Evolutionary conservation across 2,888 invertebrate species (phyloP).

Genomic region (Chymomyza amoena): DNA sequence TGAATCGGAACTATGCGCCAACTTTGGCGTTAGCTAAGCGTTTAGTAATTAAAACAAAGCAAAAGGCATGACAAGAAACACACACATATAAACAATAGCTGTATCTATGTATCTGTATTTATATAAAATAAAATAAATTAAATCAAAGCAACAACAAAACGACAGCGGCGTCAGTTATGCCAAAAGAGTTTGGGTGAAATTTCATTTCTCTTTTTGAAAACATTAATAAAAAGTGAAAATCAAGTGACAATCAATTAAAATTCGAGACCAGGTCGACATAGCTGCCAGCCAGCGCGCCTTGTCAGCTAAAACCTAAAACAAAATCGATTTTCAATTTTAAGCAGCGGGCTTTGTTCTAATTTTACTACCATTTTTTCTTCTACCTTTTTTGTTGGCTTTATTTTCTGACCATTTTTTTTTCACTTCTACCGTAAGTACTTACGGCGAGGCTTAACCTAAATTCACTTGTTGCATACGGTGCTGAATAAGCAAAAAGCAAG

Average conservation of each 20-base stretch:
- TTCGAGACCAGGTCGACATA: conserved; percentile 56
- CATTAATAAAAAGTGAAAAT: conserved; percentile 69
- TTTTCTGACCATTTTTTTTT: conserved; percentile 1
- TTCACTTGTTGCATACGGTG: conserved; percentile 73
- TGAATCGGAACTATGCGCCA: conserved; percentile 20
- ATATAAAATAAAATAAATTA: conserved; percentile 8
- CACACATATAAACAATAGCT: not conserved
- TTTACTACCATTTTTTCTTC: conserved; percentile 48
- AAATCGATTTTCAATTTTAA: conserved; percentile 70
- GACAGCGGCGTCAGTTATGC: conserved; percentile 35
- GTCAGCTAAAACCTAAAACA: conserved; percentile 20
- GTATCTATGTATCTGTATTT: too few relatives aligned
- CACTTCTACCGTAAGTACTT: conserved; percentile 8
- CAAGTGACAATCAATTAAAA: conserved; percentile 73
- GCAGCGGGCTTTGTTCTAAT: conserved; percentile 58
- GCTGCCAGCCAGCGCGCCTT: conserved; percentile 4
- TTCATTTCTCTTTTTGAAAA: conserved; percentile 69
- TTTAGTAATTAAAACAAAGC: conserved; percentile 68
- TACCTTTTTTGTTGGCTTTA: conserved; percentile 11
- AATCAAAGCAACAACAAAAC: conserved; percentile 12
- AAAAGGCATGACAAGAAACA: conserved; percentile 16
- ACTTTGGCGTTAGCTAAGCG: conserved; percentile 34
- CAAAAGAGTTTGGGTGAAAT: conserved; percentile 60
- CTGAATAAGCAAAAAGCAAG: conserved; percentile 66
- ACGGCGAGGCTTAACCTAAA: conserved; percentile 68